These are phyloP conservation scores for Shargacucullia verbasci DNA, from an alignment of 2,888 invertebrate genomes.

Conservation along the genomic window DNA sequence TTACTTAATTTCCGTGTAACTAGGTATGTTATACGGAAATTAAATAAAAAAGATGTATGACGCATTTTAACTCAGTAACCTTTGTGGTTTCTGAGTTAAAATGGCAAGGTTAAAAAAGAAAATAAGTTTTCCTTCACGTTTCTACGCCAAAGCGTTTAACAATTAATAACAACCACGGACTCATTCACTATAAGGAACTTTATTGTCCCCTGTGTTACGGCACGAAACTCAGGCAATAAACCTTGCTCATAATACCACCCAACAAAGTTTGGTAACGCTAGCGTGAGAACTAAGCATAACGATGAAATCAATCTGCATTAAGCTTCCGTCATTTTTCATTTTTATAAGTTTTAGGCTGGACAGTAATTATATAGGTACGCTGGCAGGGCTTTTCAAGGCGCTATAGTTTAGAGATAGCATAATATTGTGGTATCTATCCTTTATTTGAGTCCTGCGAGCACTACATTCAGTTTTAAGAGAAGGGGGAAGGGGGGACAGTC, in stretches of 20 bases:
- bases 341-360: background rate
- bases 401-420: slow-evolving; percentile 1
- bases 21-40: too few species aligned
- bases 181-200: slow-evolving; percentile 10
- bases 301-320: slow-evolving; percentile 21
- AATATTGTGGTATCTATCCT: slow-evolving; percentile 37
- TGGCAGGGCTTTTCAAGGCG: slow-evolving; percentile 10
- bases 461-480: slow-evolving; percentile 69
- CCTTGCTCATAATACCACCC: background rate
- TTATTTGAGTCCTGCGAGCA: slow-evolving; percentile 68
- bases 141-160: too few species aligned
- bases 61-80: too few species aligned
- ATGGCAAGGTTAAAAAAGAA: too few species aligned
- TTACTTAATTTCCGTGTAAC: too few species aligned
- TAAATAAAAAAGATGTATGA: too few species aligned
- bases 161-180: slow-evolving; percentile 4
- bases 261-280: slow-evolving; percentile 13
- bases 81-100: too few species aligned
- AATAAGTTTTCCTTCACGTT: too few species aligned
- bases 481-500: slow-evolving; percentile 69
- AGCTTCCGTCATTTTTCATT: background rate
- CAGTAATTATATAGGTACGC: background rate
- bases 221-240: slow-evolving; percentile 9
- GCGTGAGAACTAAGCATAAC: background rate
- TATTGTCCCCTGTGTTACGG: background rate